Conservation (phyloP, 2,113 vertebrate genomes). For the Lepus timidus region DNA sequence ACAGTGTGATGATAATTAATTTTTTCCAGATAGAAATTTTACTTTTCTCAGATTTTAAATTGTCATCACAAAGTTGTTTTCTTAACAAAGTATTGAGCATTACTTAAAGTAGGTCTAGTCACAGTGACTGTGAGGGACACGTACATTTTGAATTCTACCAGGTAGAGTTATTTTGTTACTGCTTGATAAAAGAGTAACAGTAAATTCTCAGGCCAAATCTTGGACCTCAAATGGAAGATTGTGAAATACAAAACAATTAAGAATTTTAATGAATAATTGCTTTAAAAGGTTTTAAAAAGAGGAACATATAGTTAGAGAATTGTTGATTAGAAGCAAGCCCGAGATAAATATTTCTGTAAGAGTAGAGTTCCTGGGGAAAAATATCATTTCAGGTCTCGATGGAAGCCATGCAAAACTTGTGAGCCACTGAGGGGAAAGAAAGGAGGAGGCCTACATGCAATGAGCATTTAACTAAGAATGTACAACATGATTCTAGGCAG, state of each 20-base stretch:
- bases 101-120: background rate
- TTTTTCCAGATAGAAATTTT: background rate
- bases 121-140: background rate
- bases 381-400: background rate
- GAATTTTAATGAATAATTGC: background rate
- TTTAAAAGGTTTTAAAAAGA: background rate
- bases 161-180: conserved; percentile 18
- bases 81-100: background rate
- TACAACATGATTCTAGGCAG: background rate
- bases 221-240: background rate
- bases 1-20: background rate
- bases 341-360: background rate
- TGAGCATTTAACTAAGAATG: background rate
- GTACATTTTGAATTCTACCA: background rate
- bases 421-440: background rate
- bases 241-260: conserved; percentile 6
- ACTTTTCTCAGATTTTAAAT: background rate
- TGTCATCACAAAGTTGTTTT: background rate
- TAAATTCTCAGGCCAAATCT: background rate
- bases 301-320: background rate
- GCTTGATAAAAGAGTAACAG: background rate
- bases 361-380: background rate
- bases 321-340: background rate
- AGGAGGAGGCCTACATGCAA: background rate
- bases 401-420: background rate